phyloP scores from a whole-genome alignment of 2,797 vertebrate genomes.

The Sebastes aleutianus region DNA sequence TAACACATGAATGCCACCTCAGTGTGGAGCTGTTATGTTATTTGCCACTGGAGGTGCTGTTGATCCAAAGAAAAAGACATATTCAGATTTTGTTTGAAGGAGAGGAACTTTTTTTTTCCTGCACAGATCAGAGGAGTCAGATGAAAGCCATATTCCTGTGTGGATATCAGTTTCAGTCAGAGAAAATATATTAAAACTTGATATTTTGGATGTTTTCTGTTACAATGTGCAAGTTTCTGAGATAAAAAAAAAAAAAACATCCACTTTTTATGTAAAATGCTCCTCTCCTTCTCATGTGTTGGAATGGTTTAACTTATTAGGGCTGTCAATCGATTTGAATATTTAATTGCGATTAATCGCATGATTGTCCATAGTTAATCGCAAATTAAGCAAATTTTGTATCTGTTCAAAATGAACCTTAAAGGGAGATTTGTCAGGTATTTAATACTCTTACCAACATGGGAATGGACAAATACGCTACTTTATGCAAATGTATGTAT shows the following conservation, averaged over 20 bases:
- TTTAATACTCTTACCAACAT: too few relatives aligned
- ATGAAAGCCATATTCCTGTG: not conserved
- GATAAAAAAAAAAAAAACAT: not conserved
- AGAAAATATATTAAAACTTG: not conserved
- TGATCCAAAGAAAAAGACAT: not conserved
- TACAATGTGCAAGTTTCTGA: not conserved
- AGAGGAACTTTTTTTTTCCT: not conserved
- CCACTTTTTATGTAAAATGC: not conserved
- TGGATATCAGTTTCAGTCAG: not conserved
- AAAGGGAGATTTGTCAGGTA: too few relatives aligned
- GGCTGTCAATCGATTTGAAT: too few relatives aligned
- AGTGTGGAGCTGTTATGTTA: not conserved
- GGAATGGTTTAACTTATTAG: not conserved
- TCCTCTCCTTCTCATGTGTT: not conserved
- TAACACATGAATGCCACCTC: not conserved
- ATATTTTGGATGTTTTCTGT: not conserved
- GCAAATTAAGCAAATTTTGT: too few relatives aligned
- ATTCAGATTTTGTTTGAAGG: not conserved
- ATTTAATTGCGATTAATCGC: too few relatives aligned
- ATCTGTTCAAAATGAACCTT: too few relatives aligned
- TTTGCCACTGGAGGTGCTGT: slow-evolving; percentile 33
- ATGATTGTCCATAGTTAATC: too few relatives aligned
- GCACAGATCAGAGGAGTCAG: not conserved
- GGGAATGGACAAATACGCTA: too few relatives aligned
- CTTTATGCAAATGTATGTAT: too few relatives aligned